Conservation (phyloP, 2,797 vertebrate genomes). For the Alfaro cultratus region DNA sequence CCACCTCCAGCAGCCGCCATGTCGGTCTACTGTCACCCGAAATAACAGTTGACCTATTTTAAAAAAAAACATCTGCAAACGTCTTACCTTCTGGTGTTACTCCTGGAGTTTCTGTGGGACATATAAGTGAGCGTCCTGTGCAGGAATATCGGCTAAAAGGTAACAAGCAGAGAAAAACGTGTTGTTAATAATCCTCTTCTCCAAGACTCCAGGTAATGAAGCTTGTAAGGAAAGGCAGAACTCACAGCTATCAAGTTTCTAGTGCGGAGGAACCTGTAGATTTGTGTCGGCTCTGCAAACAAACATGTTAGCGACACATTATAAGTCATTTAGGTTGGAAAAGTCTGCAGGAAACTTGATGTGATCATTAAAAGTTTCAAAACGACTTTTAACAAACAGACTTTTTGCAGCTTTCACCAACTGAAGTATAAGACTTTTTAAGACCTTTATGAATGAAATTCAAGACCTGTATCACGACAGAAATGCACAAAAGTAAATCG, state of each 20-base stretch:
- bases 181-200: neutral
- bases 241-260: slow-evolving; percentile 97
- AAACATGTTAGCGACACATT: slow-evolving; percentile 8
- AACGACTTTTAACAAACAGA: neutral
- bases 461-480: too few relatives aligned
- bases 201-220: neutral
- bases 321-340: neutral
- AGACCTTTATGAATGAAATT: too few relatives aligned
- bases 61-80: neutral
- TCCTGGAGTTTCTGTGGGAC: slow-evolving; percentile 96
- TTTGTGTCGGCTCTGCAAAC: slow-evolving; percentile 94
- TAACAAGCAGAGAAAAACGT: neutral
- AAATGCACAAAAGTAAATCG: too few relatives aligned
- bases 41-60: slow-evolving; percentile 33
- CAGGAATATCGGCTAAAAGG: slow-evolving; percentile 94
- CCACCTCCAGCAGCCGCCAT: slow-evolving; percentile 5
- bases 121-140: slow-evolving; percentile 99
- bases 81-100: slow-evolving; percentile 90
- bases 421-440: too few relatives aligned
- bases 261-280: slow-evolving; percentile 98
- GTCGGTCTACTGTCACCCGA: slow-evolving; percentile 24
- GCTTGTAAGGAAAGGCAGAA: slow-evolving; percentile 44
- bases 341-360: neutral
- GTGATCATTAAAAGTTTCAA: neutral
- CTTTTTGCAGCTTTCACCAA: too few relatives aligned